phyloP scores from a whole-genome alignment of 2,888 invertebrate genomes.

The Rhimphoctona megacephalus region DNA sequence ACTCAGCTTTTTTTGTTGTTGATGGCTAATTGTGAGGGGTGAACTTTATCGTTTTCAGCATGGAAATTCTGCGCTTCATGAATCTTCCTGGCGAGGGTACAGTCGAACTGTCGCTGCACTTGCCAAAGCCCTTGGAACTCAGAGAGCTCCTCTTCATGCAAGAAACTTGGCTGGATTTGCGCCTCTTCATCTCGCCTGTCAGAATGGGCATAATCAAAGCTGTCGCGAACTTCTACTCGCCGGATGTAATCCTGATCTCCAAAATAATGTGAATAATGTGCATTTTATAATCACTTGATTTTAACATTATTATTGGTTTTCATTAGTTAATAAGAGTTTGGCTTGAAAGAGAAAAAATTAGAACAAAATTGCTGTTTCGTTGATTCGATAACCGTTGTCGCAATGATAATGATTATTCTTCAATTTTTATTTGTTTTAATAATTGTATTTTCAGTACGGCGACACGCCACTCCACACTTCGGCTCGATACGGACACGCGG shows the following conservation, averaged over 20 bases:
- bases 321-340: no score
- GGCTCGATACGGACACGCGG: conserved; percentile 98
- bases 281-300: no score
- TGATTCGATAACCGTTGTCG: neutral
- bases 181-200: conserved; percentile 97
- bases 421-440: no score
- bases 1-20: neutral
- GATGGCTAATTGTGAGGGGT: neutral
- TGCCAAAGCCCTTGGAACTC: conserved; percentile 88
- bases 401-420: no score
- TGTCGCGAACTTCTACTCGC: conserved; percentile 95
- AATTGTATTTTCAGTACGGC: conserved; percentile 89
- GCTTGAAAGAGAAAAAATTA: no score
- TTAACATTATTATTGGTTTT: no score
- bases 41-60: conserved; percentile 87
- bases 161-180: conserved; percentile 95
- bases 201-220: conserved; percentile 98
- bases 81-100: conserved; percentile 97
- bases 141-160: conserved; percentile 88
- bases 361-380: neutral
- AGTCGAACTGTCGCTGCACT: conserved; percentile 93
- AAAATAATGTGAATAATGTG: conserved; percentile 91
- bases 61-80: conserved; percentile 97
- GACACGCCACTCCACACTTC: conserved; percentile 98
- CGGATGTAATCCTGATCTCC: conserved; percentile 94